Percentiles rank a stretch among this genome's conserved stretches.
These are phyloP conservation scores for Pammene fasciana DNA, from an alignment of 2,888 invertebrate genomes.

Conservation along the genomic window DNA sequence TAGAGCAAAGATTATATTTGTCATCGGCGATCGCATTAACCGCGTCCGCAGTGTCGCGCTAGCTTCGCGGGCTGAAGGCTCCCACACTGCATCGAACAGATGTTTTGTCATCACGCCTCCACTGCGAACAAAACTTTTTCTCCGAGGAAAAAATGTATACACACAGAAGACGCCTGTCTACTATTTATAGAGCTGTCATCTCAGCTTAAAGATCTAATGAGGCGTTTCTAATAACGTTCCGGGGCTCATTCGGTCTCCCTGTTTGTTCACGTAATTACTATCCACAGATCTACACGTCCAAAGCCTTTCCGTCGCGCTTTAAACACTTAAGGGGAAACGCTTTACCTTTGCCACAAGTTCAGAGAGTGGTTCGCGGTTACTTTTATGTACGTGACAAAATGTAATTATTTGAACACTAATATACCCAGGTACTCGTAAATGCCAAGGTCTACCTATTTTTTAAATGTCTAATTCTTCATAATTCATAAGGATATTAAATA, in stretches of 20 bases:
- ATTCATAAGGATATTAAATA: too few relatives aligned
- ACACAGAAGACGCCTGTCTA: conserved; percentile 59
- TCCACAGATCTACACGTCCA: conserved; percentile 56
- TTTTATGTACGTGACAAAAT: neutral
- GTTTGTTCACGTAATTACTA: conserved; percentile 75
- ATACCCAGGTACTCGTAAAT: neutral
- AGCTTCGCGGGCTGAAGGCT: conserved; percentile 61
- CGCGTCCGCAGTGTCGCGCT: conserved; percentile 72
- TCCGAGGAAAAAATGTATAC: conserved; percentile 59
- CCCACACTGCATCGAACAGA: conserved; percentile 70
- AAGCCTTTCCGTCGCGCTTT: conserved; percentile 44
- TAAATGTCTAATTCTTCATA: too few relatives aligned
- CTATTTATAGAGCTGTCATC: conserved; percentile 80
- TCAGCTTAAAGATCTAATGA: conserved; percentile 80
- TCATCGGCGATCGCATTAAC: conserved; percentile 76
- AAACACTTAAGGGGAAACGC: conserved; percentile 40
- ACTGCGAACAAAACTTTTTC: conserved; percentile 62
- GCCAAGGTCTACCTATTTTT: too few relatives aligned
- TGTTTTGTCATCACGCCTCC: conserved; percentile 70
- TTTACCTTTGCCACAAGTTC: conserved; percentile 15
- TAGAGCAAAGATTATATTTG: conserved; percentile 81
- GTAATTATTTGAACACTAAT: too few relatives aligned
- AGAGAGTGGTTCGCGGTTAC: neutral
- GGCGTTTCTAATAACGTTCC: conserved; percentile 77
- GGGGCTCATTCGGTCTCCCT: conserved; percentile 69